A percentile compares a stretch with the other conserved stretches of the same genome.
Conservation (phyloP, 2,888 invertebrate species). For the Tineola bisselliella region DNA sequence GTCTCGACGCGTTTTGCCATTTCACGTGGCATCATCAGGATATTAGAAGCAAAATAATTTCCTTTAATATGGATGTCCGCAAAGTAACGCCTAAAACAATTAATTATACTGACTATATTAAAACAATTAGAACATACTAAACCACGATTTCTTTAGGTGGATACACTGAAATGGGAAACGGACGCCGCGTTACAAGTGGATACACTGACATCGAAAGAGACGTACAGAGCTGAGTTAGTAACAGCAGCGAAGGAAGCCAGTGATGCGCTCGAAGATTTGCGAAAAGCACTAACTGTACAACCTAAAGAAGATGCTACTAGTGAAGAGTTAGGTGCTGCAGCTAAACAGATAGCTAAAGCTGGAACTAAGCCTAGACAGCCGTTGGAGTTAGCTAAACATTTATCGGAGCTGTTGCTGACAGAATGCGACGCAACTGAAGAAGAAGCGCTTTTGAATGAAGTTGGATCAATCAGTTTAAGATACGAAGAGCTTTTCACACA, state of each 20-base stretch:
- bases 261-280: conserved; percentile 72
- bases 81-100: too few species aligned
- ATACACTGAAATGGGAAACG: conserved; percentile 78
- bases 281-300: conserved; percentile 56
- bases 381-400: conserved; percentile 82
- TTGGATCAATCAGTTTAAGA: conserved; percentile 71
- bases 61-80: too few species aligned
- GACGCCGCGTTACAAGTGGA: conserved; percentile 85
- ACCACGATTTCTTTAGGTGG: conserved; percentile 75
- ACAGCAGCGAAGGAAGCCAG: conserved; percentile 79
- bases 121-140: too few species aligned
- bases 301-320: conserved; percentile 61
- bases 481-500: conserved; percentile 75
- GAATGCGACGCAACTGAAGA: conserved; percentile 77
- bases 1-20: too few species aligned
- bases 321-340: conserved; percentile 69
- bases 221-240: conserved; percentile 79
- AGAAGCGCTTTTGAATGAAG: conserved; percentile 73
- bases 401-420: conserved; percentile 76
- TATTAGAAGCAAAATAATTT: too few species aligned
- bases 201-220: conserved; percentile 85
- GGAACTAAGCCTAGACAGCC: conserved; percentile 83
- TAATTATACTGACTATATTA: too few species aligned
- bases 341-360: conserved; percentile 78
- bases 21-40: too few species aligned